A percentile compares a stretch with the other conserved stretches of the same genome.
Evolutionary conservation across 2,797 vertebrate genomes (phyloP).

Genomic region (Jordanella pulchra): DNA sequence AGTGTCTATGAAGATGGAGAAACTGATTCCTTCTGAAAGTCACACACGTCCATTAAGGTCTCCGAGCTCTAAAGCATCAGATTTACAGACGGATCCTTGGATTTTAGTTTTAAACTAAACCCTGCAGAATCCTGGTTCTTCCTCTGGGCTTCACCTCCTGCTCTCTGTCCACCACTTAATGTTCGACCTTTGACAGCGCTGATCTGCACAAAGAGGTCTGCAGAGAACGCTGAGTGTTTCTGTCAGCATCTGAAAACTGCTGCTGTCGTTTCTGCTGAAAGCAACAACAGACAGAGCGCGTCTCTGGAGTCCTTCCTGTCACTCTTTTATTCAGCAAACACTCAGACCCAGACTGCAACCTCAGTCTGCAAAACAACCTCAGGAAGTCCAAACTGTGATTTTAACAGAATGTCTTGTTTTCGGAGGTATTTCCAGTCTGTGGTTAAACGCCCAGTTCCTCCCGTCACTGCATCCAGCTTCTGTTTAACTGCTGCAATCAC

Average conservation of each 20-base stretch:
- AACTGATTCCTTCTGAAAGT: no score
- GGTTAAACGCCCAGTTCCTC: no score
- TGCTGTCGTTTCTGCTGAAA: conserved; percentile 7
- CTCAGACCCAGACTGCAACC: conserved; percentile 10
- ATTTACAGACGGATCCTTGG: not conserved
- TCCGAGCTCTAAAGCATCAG: not conserved
- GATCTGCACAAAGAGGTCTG: conserved; percentile 5
- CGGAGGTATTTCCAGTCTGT: no score
- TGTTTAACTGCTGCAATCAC: not conserved
- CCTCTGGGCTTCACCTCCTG: not conserved
- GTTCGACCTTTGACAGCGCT: conserved; percentile 21
- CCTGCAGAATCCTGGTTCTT: not conserved
- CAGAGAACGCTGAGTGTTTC: not conserved
- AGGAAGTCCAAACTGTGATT: no score
- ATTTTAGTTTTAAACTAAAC: not conserved
- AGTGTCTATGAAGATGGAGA: no score
- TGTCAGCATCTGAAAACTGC: not conserved
- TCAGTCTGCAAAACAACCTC: not conserved
- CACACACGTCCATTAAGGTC: no score
- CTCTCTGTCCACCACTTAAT: not conserved
- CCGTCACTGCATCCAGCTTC: no score
- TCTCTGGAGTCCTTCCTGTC: conserved; percentile 17
- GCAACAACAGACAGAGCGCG: not conserved
- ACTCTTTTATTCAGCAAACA: not conserved
- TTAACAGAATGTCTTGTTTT: no score